A percentile compares a stretch with the other conserved stretches of the same genome.
Evolutionary conservation across 2,888 invertebrate species (phyloP).

Genomic region (Drosophila birchii): DNA sequence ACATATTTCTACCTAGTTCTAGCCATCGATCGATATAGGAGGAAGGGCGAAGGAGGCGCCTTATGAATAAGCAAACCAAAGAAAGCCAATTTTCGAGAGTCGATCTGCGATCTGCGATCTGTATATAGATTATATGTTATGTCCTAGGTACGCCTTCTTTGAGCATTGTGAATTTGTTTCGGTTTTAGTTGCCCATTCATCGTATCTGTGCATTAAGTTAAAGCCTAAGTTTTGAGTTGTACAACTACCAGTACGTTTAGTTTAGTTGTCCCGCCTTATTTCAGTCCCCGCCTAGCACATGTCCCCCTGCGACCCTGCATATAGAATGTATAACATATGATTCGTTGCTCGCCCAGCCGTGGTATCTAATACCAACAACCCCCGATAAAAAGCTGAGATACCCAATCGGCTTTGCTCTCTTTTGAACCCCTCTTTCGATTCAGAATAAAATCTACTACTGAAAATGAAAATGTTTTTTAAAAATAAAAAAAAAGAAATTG

Average conservation of each 20-base stretch:
- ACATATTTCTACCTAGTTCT: constrained; percentile 40
- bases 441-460: constrained; percentile 4
- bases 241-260: constrained; percentile 11
- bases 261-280: constrained; percentile 40
- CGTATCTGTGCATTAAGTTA: constrained; percentile 22
- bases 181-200: constrained; percentile 30
- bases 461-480: constrained; percentile 55
- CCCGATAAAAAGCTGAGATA: constrained; percentile 14
- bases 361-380: constrained; percentile 46
- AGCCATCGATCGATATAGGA: constrained; percentile 19
- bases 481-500: constrained; percentile 53
- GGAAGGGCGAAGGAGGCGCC: background rate
- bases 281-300: constrained; percentile 36
- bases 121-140: constrained; percentile 48
- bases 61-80: constrained; percentile 46
- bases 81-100: constrained; percentile 44
- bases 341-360: constrained; percentile 13
- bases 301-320: constrained; percentile 27
- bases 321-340: constrained; percentile 46
- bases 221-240: constrained; percentile 26
- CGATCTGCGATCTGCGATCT: constrained; percentile 27
- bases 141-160: constrained; percentile 41
- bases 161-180: constrained; percentile 44
- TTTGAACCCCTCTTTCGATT: constrained; percentile 1
- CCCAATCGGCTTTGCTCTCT: constrained; percentile 23